A percentile compares a stretch with the other conserved stretches of the same genome.
Evolutionary conservation across 2,113 vertebrate species (phyloP).

Genomic region (Abramis brama): DNA sequence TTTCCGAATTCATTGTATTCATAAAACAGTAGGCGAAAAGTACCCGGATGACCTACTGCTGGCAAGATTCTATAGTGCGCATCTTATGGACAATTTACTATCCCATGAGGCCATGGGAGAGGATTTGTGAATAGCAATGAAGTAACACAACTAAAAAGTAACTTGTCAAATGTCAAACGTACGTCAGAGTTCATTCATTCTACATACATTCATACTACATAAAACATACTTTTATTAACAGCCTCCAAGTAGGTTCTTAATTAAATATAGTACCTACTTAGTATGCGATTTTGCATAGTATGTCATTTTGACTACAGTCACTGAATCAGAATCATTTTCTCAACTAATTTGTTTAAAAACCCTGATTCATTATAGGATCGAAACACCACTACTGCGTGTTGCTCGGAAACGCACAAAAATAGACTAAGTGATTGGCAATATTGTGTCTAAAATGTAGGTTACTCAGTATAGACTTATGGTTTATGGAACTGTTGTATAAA

Average conservation of each 20-base stretch:
- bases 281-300: not conserved
- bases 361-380: not conserved
- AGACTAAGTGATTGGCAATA: not conserved
- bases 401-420: not conserved
- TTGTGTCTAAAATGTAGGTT: not conserved
- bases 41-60: not conserved
- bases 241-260: not conserved
- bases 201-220: too few species aligned
- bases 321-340: conserved; percentile 4
- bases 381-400: not conserved
- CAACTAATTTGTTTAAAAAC: not conserved
- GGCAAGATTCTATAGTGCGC: not conserved
- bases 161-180: too few species aligned
- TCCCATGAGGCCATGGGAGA: not conserved
- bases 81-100: not conserved
- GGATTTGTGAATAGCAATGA: too few species aligned
- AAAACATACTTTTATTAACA: not conserved
- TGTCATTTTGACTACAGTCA: not conserved
- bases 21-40: not conserved
- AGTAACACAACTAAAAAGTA: too few species aligned
- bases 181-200: too few species aligned
- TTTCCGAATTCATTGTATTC: not conserved
- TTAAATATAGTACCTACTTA: not conserved
- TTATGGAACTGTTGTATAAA: not conserved
- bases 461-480: not conserved